Evolutionary conservation across 2,888 invertebrate genomes (phyloP).

Genomic region (Mesorhabditis spiculigera): DNA sequence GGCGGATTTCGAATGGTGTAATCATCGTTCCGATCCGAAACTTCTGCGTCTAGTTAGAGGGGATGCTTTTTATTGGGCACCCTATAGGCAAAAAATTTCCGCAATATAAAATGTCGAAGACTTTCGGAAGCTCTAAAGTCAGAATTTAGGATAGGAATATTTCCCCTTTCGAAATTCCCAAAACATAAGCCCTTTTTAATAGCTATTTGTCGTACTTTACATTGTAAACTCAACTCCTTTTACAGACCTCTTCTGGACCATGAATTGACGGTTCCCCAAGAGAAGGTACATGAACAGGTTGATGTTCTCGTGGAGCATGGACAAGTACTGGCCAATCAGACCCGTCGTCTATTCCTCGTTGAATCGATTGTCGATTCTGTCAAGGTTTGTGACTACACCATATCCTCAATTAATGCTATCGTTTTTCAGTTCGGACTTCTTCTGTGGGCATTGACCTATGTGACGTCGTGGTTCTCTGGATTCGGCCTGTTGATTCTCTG

Average conservation of each 20-base stretch:
- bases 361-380: conserved; percentile 85
- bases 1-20: too few species aligned
- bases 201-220: neutral
- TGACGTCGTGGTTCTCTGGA: conserved; percentile 98
- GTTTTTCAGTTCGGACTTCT: conserved; percentile 82
- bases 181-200: neutral
- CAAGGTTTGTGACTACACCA: conserved; percentile 59
- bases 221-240: conserved; percentile 10
- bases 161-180: too few species aligned
- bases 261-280: conserved; percentile 82
- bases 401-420: neutral
- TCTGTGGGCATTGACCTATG: conserved; percentile 92
- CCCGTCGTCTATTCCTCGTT: conserved; percentile 89
- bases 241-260: conserved; percentile 71
- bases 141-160: too few species aligned
- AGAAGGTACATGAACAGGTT: conserved; percentile 83
- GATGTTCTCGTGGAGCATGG: conserved; percentile 82
- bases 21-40: too few species aligned
- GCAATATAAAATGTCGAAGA: too few species aligned
- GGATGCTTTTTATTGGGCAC: too few species aligned
- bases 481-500: conserved; percentile 94
- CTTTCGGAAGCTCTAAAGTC: too few species aligned
- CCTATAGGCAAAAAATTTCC: too few species aligned
- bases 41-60: too few species aligned
- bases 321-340: conserved; percentile 76